Evolutionary conservation across 2,113 vertebrate genomes (phyloP), one percentile per base, ranked within the genome.

Genomic region (Potamarius usumacintae): DNA sequence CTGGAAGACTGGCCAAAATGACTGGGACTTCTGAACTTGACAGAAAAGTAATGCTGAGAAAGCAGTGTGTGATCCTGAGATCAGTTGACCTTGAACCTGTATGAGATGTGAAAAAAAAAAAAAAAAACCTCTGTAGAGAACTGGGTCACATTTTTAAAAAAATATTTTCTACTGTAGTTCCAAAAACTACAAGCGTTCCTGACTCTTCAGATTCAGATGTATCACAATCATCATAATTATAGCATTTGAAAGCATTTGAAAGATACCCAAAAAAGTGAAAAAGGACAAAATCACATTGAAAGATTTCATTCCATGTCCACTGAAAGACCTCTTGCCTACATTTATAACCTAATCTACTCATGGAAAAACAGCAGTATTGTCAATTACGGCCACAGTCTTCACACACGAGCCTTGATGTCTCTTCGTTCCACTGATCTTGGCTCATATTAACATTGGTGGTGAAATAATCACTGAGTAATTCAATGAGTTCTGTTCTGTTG

Each of bases 1-100:
- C 82, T 71, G 80, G 74, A 81, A 22, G 67, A 18, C 57, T n/a
- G 30, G 63, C 85, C 42, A 22, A 60, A 80, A 88, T 74, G 81
- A 22, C 42, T 52, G 48, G 10, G 17, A 74, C 34, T 65, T 65
- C 62, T n/a, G 25, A 63, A 22, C 62, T 14, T n/a, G 12, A 50
- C 25, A 58, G 76, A 77, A 71, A 71, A 78, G 30, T 22, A 30
- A 86, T 76, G 72, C 57, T n/a, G 34, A 82, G 20, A 82, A 67
- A 69, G 14, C 14, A 67, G 15, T 50, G 20, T 7, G 81, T 17
- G 34, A 25, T 22, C n/a, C 22, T 71, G 25, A 55, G 82, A 69
- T 30, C 30, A 82, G 42, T n/a, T 27, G 22, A 8, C 22, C n/a
- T 27, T 20, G 20, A 27, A 11, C n/a, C 27, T 71, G 25, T 17